phyloP scores from a whole-genome alignment of 2,888 invertebrate species.

The Drosophila mettleri region DNA sequence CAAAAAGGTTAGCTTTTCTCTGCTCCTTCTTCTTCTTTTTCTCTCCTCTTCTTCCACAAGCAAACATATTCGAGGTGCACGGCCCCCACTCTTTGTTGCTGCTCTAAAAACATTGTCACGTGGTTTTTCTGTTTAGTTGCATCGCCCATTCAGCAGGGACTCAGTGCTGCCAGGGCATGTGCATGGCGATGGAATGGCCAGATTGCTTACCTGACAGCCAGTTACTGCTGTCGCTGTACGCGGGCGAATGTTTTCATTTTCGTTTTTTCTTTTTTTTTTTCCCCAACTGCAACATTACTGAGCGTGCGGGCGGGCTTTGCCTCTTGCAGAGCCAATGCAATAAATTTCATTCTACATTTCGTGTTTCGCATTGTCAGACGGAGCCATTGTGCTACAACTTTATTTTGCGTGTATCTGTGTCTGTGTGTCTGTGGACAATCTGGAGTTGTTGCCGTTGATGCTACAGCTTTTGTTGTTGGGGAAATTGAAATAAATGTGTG shows the following conservation, averaged over 20 bases:
- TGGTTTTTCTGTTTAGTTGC: slow-evolving; percentile 77
- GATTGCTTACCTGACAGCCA: slow-evolving; percentile 54
- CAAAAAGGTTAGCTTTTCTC: no score
- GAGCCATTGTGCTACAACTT: slow-evolving; percentile 66
- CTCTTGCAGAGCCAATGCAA: slow-evolving; percentile 46
- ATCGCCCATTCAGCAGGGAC: slow-evolving; percentile 36
- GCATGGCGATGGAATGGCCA: slow-evolving; percentile 40
- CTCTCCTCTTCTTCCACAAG: background rate
- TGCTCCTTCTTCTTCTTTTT: slow-evolving; percentile 1
- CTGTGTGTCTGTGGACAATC: slow-evolving; percentile 42
- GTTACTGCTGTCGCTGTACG: slow-evolving; percentile 15
- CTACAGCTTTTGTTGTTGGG: slow-evolving; percentile 57
- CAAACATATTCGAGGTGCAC: slow-evolving; percentile 24
- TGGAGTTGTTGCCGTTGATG: slow-evolving; percentile 14
- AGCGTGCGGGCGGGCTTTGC: background rate
- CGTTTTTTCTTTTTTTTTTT: no score
- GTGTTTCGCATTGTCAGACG: slow-evolving; percentile 60
- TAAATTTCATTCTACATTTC: slow-evolving; percentile 65
- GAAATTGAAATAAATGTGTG: slow-evolving; percentile 83
- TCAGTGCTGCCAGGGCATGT: slow-evolving; percentile 13
- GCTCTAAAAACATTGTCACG: slow-evolving; percentile 75
- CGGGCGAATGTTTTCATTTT: slow-evolving; percentile 31
- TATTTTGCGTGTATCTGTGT: slow-evolving; percentile 46
- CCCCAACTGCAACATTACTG: slow-evolving; percentile 29
- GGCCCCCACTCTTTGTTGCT: slow-evolving; percentile 10